phyloP scores from a whole-genome alignment of 2,113 vertebrate species.

The Petroica traversi region DNA sequence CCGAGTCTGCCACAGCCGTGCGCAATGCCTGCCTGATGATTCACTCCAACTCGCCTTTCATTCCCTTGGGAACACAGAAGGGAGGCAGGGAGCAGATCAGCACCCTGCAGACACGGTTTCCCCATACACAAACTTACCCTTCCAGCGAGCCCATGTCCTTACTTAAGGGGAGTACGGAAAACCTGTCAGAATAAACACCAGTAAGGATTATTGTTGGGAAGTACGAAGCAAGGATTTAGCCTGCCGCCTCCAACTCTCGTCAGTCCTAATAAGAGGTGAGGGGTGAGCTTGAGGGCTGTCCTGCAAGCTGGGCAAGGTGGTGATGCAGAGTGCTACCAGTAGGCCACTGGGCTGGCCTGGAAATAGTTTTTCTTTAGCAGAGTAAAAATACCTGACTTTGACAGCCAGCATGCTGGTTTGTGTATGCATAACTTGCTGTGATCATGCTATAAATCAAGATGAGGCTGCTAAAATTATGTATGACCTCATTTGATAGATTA shows the following conservation, averaged over 20 bases:
- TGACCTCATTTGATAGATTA: conserved; percentile 73
- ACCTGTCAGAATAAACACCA: not conserved
- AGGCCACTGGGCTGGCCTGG: not conserved
- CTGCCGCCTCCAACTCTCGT: accelerated
- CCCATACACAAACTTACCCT: not conserved
- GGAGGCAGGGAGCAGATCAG: not conserved
- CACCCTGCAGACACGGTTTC: not conserved
- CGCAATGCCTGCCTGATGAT: not conserved
- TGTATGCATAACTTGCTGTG: conserved; percentile 25
- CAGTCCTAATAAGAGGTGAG: not conserved
- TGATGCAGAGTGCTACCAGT: not conserved
- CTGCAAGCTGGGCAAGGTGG: not conserved
- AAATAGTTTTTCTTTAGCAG: not conserved
- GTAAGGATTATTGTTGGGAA: not conserved
- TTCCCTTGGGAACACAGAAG: not conserved
- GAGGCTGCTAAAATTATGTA: conserved; percentile 62
- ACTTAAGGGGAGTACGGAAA: not conserved
- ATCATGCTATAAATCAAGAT: conserved; percentile 59
- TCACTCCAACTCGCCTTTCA: not conserved
- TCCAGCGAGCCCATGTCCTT: not conserved
- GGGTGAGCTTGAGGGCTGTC: not conserved
- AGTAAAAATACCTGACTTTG: conserved; percentile 23
- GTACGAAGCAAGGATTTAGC: not conserved
- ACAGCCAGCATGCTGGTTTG: conserved; percentile 17
- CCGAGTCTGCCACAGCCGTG: not conserved